phyloP scores from a whole-genome alignment of 2,888 invertebrate genomes.

The Diloba caeruleocephala region DNA sequence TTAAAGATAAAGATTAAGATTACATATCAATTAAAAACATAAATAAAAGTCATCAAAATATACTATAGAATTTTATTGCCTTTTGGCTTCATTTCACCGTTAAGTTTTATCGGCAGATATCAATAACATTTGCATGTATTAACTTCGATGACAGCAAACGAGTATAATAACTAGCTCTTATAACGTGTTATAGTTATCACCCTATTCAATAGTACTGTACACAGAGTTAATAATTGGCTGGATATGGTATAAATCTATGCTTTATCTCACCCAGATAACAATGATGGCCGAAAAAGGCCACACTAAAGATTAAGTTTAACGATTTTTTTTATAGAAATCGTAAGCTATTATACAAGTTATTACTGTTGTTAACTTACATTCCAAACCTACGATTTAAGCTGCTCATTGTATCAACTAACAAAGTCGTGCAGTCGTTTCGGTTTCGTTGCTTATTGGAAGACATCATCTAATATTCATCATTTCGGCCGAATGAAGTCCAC shows the following conservation, averaged over 20 bases:
- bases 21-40: conserved; percentile 41
- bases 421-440: no score
- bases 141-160: conserved; percentile 20
- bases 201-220: conserved; percentile 21
- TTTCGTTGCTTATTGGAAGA: no score
- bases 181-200: conserved; percentile 41
- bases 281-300: no score
- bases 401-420: no score
- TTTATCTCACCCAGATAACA: no score
- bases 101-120: conserved; percentile 45
- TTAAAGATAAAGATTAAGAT: conserved; percentile 37
- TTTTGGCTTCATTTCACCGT: conserved; percentile 31
- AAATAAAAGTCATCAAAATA: conserved; percentile 36
- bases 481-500: no score
- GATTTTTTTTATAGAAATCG: no score
- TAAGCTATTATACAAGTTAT: no score
- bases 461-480: no score
- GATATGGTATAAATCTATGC: conserved; percentile 5
- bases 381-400: no score
- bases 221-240: conserved; percentile 8
- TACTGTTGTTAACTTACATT: no score
- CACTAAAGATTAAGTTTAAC: no score
- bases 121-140: conserved; percentile 43
- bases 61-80: conserved; percentile 37
- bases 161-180: conserved; percentile 33